Base-by-base conservation (phyloP, 2,888 invertebrate species). In the Phengaris alcon region DNA sequence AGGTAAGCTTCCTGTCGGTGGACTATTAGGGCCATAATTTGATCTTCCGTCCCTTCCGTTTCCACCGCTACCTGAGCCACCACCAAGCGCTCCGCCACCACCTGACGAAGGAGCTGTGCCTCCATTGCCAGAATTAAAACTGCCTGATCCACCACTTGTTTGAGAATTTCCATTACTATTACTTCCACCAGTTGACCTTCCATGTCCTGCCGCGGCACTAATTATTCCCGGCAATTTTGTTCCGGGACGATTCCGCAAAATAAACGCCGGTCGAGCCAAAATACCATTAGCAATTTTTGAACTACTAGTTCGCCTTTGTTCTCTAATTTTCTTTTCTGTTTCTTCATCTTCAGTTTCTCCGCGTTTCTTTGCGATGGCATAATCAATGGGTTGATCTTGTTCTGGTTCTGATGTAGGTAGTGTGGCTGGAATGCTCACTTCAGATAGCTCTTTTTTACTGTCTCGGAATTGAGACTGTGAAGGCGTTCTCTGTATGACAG, bases 331-430 rank as follows among this genome's bases (percentile, higher is more conserved):
- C 81, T 94, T 95, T 90, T 95, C 97, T 78, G 95, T 95, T 85
- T 95, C 95, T 83, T 96, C 96, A 80, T 95, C 95, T 85, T 95
- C 95, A 10, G 93, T 90, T 84, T 95, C 95, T 8, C 96, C 96
- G 77, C 95, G 94, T 83, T 97, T 95, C 87, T 97, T 97, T 46
- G 97, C 97, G 80, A 97, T 97, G 84, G 96, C 97, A 86, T 97
- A 97, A 85, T 97, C 97, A 78, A 97, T 97, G 0, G 97, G 97
- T 82, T 97, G 97, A 78, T 97, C 97, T 89, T 97, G 96, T 86
- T 96, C 96, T 0, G 96, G 96, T 82, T 96, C 96, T 77, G 92
- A 79, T 68, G 92, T 80, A 7, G 94, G 92, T 77, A 94, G 82
- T 59, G 94, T 90, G 70, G 92, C 82, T 72, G 95, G 95, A 80